These are phyloP conservation scores for Eretmochelys imbricata DNA, from an alignment of 2,113 vertebrate genomes.

Conservation along the genomic window DNA sequence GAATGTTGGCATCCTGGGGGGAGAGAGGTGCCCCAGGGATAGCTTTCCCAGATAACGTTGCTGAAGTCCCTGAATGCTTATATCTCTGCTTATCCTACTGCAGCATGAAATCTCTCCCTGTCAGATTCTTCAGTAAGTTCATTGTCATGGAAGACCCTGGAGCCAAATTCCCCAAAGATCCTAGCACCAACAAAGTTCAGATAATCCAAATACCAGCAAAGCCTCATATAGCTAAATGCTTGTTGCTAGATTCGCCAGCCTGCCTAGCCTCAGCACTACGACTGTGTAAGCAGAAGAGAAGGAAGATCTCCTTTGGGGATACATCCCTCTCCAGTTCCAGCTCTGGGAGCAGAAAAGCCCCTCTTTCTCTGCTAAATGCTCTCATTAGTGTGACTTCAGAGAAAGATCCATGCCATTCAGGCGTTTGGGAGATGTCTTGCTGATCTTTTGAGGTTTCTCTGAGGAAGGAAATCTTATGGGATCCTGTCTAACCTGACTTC, in stretches of 20 bases:
- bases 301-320: background rate
- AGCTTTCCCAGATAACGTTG: background rate
- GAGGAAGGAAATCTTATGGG: rapidly evolving
- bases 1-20: background rate
- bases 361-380: background rate
- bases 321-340: rapidly evolving
- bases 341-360: rapidly evolving
- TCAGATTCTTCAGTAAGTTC: background rate
- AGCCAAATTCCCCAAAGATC: background rate
- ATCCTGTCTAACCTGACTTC: background rate
- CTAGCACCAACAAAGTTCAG: background rate
- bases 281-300: background rate
- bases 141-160: rapidly evolving
- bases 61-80: background rate
- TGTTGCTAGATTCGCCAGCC: rapidly evolving
- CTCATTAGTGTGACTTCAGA: background rate
- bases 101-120: background rate
- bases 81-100: background rate
- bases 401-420: background rate
- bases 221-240: background rate
- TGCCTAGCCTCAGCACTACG: rapidly evolving
- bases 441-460: rapidly evolving
- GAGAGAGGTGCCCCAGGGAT: background rate
- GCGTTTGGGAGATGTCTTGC: rapidly evolving
- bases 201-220: background rate